phyloP scores from a whole-genome alignment of 2,113 vertebrate genomes.

The Illadopsis cleaveri region DNA sequence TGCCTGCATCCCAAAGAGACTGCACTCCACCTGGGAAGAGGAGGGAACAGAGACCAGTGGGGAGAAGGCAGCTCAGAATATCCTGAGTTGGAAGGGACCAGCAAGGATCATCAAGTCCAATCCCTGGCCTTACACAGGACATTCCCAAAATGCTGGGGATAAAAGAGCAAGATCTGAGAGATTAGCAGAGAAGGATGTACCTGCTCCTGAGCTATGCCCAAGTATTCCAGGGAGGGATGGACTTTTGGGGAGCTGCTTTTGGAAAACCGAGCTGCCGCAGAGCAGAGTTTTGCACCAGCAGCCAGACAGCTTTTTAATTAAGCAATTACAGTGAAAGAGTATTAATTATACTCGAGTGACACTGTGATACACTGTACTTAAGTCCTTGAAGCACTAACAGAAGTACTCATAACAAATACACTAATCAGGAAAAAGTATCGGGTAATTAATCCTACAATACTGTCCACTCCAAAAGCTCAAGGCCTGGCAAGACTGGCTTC shows the following conservation, averaged over 20 bases:
- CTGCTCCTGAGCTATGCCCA: fast-evolving
- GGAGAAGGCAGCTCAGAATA: neutral
- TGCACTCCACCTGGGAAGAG: neutral
- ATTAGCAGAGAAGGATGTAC: neutral
- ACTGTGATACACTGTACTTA: constrained; percentile 26
- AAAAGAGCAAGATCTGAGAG: neutral
- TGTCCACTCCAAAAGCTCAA: constrained; percentile 20
- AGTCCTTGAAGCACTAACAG: constrained; percentile 59
- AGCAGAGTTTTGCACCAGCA: neutral
- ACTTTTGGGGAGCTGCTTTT: neutral
- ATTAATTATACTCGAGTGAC: constrained; percentile 40
- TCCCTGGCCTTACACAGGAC: neutral
- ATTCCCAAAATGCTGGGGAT: neutral
- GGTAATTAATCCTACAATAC: constrained; percentile 48
- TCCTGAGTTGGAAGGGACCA: neutral
- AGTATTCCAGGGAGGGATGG: neutral
- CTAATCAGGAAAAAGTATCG: constrained; percentile 51
- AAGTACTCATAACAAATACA: constrained; percentile 19
- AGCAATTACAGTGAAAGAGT: constrained; percentile 16
- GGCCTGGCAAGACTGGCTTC: constrained; percentile 45
- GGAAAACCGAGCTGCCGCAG: neutral
- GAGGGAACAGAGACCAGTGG: fast-evolving
- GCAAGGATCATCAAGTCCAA: neutral
- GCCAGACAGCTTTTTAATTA: constrained; percentile 53
- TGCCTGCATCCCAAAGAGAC: neutral